These are phyloP conservation scores for Apodemus agrarius DNA, from an alignment of 2,797 vertebrate genomes.

Conservation along the genomic window DNA sequence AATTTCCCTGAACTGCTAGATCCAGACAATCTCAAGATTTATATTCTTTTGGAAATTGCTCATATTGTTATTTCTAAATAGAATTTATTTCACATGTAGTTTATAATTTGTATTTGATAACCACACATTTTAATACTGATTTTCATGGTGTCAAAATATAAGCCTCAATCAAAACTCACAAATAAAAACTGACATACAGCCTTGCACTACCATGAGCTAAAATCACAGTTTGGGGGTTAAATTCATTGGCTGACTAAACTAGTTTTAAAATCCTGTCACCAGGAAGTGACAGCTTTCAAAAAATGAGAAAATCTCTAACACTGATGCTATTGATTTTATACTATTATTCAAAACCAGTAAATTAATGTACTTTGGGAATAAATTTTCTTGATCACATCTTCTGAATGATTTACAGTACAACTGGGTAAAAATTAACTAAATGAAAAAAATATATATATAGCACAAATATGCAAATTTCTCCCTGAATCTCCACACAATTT, in stretches of 20 bases:
- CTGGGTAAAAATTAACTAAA: background rate
- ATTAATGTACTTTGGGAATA: background rate
- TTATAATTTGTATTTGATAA: constrained; percentile 48
- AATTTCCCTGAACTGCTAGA: constrained; percentile 45
- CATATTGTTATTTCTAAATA: constrained; percentile 12
- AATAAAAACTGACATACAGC: constrained; percentile 34
- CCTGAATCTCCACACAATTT: constrained; percentile 66
- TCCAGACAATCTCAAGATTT: constrained; percentile 48
- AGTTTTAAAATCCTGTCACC: constrained; percentile 22
- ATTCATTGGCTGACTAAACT: background rate
- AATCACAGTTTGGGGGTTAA: background rate
- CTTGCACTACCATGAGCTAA: constrained; percentile 35
- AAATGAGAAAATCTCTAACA: background rate
- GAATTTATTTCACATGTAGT: constrained; percentile 20
- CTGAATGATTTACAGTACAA: background rate
- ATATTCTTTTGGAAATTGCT: constrained; percentile 1
- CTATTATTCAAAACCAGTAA: background rate
- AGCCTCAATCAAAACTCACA: constrained; percentile 62
- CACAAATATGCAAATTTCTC: background rate
- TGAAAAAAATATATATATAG: background rate
- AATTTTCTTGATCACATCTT: constrained; percentile 57
- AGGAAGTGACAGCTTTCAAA: constrained; percentile 16
- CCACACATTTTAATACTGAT: background rate
- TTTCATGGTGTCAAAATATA: constrained; percentile 60
- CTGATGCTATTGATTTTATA: constrained; percentile 40